These are phyloP conservation scores for Thumatha senex DNA, from an alignment of 2,888 invertebrate species.

Conservation along the genomic window DNA sequence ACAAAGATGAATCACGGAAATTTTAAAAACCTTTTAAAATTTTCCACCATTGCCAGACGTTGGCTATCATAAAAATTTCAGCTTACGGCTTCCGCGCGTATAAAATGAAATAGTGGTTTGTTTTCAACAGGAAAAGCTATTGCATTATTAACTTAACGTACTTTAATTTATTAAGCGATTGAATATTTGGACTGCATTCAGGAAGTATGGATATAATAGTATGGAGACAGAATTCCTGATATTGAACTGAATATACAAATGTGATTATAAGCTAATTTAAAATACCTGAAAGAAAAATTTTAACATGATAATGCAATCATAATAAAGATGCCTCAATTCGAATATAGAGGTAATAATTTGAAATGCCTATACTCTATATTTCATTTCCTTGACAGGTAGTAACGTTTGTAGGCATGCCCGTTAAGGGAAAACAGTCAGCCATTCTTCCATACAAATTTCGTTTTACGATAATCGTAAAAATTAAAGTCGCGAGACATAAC, in stretches of 20 bases:
- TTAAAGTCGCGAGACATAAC: too few species aligned
- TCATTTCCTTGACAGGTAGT: too few species aligned
- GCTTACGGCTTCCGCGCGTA: constrained; percentile 59
- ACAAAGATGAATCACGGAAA: constrained; percentile 57
- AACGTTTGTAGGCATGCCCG: too few species aligned
- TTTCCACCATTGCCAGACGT: constrained; percentile 53
- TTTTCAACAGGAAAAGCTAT: constrained; percentile 45
- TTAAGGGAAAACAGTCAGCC: too few species aligned
- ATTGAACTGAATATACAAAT: not conserved
- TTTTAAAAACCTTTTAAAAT: constrained; percentile 66
- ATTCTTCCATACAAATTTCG: too few species aligned
- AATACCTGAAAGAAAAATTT: too few species aligned
- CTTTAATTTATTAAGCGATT: constrained; percentile 48
- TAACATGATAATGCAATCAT: too few species aligned
- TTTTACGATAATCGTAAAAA: too few species aligned
- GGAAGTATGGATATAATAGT: constrained; percentile 10
- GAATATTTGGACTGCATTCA: constrained; percentile 24
- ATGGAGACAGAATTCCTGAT: constrained; percentile 10
- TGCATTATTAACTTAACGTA: constrained; percentile 46
- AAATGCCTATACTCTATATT: too few species aligned
- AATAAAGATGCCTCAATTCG: too few species aligned
- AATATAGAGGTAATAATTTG: too few species aligned
- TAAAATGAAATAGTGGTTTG: constrained; percentile 65
- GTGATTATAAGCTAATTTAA: too few species aligned
- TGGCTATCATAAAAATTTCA: constrained; percentile 67